Base-by-base conservation (phyloP, 92 coral and sea anemone species). In the Heteractis magnifica region DNA sequence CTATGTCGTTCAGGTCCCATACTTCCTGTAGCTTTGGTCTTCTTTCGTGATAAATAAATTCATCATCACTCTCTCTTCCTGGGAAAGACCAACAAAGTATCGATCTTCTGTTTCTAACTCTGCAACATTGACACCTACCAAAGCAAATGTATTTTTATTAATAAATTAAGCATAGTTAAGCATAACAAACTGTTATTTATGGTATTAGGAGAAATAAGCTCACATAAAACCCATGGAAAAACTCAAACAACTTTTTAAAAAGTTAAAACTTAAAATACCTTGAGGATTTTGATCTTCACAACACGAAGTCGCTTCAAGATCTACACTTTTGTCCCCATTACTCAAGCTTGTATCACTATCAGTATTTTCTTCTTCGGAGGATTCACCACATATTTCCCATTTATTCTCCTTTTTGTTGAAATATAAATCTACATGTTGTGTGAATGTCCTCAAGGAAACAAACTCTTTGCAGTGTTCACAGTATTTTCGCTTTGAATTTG, bases 391-490 rank as follows among this genome's bases (percentile, higher is more conserved):
- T 73, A 20, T 76, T 21, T 75, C 53, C 81, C 86, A 83, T 60
- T 58, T 83, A 20, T 76, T 83, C 79, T 52, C 51, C 56, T 13
- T 65, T 41, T 11, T 72, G 26, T 79, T 65, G 13, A 48, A 73
- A 64, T 84, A 79, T 56, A 84, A 21, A 78, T 79, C 76, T 20
- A 76, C 88, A 64, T 84, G 88, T 44, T 58, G 85, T 56, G 85
- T 79, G 82, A 78, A 60, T 59, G 91, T 79, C 72, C 91, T 79
- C 49, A 88, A 44, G 41, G 85, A 52, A 44, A 88, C 83, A 83
- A 51, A 88, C 77, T 88, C 91, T 15, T 74, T 75, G 73, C 86
- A 88, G 72, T 88, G 89, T 18, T 88, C 86, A 72, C 91, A 88
- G 72, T 79, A 85, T n/a, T 84, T 88, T 72, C 91, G 81, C 77